A percentile compares a stretch with the other conserved stretches of the same genome.
Evolutionary conservation across 2,113 vertebrate genomes (phyloP).

Genomic region (Arenaria interpres): DNA sequence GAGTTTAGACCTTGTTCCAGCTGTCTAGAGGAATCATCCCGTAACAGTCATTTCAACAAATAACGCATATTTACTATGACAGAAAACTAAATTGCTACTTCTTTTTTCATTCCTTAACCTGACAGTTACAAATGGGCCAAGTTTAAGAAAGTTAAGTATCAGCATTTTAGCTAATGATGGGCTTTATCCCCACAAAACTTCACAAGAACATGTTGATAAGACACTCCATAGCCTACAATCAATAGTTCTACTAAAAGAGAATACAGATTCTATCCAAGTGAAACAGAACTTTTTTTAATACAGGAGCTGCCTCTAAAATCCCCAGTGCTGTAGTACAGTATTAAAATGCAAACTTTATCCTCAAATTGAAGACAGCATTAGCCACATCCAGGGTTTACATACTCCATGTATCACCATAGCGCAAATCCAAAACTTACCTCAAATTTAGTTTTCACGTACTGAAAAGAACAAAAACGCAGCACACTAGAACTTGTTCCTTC

Average conservation of each 20-base stretch:
- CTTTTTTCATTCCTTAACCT: not conserved
- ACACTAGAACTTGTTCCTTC: not conserved
- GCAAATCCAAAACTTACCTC: not conserved
- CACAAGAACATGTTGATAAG: not conserved
- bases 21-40: not conserved
- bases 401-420: fast-evolving
- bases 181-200: not conserved
- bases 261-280: not conserved
- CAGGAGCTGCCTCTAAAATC: not conserved
- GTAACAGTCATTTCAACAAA: not conserved
- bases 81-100: not conserved
- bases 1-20: not conserved
- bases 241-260: not conserved
- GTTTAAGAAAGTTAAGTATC: not conserved
- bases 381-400: not conserved
- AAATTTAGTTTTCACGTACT: not conserved
- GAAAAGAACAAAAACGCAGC: not conserved
- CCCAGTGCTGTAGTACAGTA: not conserved
- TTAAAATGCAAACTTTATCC: not conserved
- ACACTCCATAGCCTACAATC: not conserved
- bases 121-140: not conserved
- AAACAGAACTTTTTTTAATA: not conserved
- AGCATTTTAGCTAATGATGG: not conserved
- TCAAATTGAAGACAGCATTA: not conserved
- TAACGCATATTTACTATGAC: not conserved